These are phyloP conservation scores for Agrypnus murinus DNA, from an alignment of 2,888 invertebrate genomes.

Conservation along the genomic window DNA sequence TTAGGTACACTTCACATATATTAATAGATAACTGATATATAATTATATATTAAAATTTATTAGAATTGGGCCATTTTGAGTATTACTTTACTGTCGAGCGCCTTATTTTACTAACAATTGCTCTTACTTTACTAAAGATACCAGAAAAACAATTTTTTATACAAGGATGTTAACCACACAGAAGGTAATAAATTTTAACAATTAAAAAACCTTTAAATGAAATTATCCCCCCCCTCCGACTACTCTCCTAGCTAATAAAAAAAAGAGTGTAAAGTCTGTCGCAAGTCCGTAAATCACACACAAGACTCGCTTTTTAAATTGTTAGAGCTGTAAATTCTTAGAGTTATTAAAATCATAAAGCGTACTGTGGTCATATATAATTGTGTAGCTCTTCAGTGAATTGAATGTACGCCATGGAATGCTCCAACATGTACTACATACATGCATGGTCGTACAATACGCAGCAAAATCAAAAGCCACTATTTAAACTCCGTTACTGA, in stretches of 20 bases:
- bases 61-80: too few relatives aligned
- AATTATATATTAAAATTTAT: too few relatives aligned
- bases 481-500: constrained; percentile 6
- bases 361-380: constrained; percentile 35
- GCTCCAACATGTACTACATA: constrained; percentile 10
- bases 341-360: constrained; percentile 45
- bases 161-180: background rate
- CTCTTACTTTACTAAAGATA: too few relatives aligned
- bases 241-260: constrained; percentile 22
- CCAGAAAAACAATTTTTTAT: too few relatives aligned
- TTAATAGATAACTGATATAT: too few relatives aligned
- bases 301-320: constrained; percentile 21
- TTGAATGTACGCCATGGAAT: constrained; percentile 36
- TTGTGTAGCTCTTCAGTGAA: constrained; percentile 30
- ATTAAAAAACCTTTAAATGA: constrained; percentile 2
- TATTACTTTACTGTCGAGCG: too few relatives aligned
- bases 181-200: constrained; percentile 10
- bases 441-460: too few relatives aligned
- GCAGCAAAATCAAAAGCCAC: constrained; percentile 9
- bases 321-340: constrained; percentile 35
- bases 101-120: too few relatives aligned
- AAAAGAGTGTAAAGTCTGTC: constrained; percentile 16
- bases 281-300: constrained; percentile 37
- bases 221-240: constrained; percentile 1
- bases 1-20: too few relatives aligned